Conservation (phyloP, 2,888 invertebrate species). For the Metopia argyrocephala region DNA sequence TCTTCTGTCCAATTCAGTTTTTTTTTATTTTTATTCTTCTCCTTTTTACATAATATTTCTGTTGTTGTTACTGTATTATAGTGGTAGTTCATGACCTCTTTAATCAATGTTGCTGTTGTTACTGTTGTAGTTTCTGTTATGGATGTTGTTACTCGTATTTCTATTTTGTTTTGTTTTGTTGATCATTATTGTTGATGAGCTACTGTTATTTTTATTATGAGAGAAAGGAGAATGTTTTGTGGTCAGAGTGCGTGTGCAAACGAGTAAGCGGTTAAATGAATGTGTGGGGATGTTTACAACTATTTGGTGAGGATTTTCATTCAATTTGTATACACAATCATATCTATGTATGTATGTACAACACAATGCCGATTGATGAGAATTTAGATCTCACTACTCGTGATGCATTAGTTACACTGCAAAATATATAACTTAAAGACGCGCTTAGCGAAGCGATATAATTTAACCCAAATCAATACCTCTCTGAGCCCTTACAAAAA, state of each 20-base stretch:
- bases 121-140: background rate
- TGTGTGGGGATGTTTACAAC: background rate
- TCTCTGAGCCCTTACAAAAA: too few relatives aligned
- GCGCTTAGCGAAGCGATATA: too few relatives aligned
- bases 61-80: background rate
- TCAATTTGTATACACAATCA: background rate
- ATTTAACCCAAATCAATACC: too few relatives aligned
- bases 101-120: constrained; percentile 7
- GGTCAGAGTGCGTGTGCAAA: constrained; percentile 38
- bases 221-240: constrained; percentile 5
- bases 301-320: background rate
- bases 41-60: too few relatives aligned
- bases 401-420: too few relatives aligned
- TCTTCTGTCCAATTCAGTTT: background rate
- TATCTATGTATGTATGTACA: background rate
- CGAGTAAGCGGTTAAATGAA: background rate
- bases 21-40: too few relatives aligned
- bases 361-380: too few relatives aligned
- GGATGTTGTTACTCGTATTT: background rate
- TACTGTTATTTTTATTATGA: constrained; percentile 42
- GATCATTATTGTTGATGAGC: constrained; percentile 38
- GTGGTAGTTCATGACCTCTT: too few relatives aligned
- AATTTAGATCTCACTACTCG: too few relatives aligned
- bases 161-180: constrained; percentile 18
- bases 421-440: too few relatives aligned